Percentiles rank a stretch among this genome's conserved stretches.
Conservation (phyloP, 1,140 invertebrate genomes). For the Hylyphantes graminicola region DNA sequence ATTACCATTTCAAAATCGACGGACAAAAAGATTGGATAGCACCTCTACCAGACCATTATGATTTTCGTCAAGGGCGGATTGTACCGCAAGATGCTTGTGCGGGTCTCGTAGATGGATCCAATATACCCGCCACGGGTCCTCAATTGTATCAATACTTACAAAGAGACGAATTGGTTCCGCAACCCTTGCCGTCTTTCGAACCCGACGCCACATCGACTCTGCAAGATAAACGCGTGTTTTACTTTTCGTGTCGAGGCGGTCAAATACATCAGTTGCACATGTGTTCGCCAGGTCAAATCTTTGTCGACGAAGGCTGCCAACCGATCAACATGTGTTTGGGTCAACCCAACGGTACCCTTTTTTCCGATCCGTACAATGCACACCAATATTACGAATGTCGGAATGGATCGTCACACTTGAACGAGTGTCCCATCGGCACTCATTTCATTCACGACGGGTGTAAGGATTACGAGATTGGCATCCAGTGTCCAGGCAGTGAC, state of each 20-base stretch:
- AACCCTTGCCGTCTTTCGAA: neutral
- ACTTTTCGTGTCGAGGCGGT: neutral
- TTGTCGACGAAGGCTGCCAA: neutral
- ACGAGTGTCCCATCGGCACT: neutral
- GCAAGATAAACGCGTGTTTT: neutral
- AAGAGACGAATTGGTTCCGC: neutral
- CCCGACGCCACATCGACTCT: neutral
- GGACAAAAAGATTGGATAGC: neutral
- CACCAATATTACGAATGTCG: neutral
- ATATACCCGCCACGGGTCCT: neutral
- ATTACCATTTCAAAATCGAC: neutral
- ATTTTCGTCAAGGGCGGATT: neutral
- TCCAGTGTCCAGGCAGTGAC: neutral
- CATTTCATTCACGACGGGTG: neutral
- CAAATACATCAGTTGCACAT: neutral
- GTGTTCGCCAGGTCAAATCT: slow-evolving; percentile 19
- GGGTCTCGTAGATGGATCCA: neutral
- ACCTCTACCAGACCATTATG: neutral
- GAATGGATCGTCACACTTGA: neutral
- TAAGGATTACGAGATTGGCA: neutral
- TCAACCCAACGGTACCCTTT: neutral
- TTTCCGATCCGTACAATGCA: neutral
- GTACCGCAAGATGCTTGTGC: neutral
- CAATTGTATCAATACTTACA: slow-evolving; percentile 1
- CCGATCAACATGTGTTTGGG: neutral